Base-by-base conservation (phyloP, 2,113 vertebrate species). In the Leptocoma aspasia region DNA sequence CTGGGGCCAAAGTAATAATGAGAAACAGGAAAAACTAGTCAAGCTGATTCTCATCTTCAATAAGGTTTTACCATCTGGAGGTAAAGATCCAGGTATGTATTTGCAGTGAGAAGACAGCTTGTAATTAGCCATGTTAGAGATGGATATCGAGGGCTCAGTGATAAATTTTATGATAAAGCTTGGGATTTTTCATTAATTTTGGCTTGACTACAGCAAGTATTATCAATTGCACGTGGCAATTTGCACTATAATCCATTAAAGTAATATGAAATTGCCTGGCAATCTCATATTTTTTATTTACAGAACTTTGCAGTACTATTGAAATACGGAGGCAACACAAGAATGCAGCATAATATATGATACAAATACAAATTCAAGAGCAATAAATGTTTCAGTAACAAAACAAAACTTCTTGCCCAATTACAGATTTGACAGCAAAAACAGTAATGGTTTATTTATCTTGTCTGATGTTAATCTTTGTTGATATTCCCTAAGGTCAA, bases 391-490 rank as follows among this genome's bases (percentile, higher is more conserved):
- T 90, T 93, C 60, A 81, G 26, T 77, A 83, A 70, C 8, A 81
- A 91, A 92, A 77, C 45, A 26, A 92, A 83, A 65, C 52, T 81
- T 77, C 30, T 63, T 33, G 4, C 12, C 37, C 17, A 60, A 78
- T 35, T 61, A 59, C 15, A 47, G 21, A 71, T 86, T 73, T 63
- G 56, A 81, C 26, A 57, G 42, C 22, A 21, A 49, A 86, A 92
- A 41, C 61, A 30, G 11, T 28, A 50, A 61, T 20, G 33, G n/a
- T 68, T 91, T 87, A 64, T 84, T 71, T 87, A 56, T 59, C 72
- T 86, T 81, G 45, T n/a, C 42, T 95, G 56, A 82, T 50, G 54
- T n/a, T 92, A 92, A 91, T 75, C 27, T 66, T 66, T 78, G 30
- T 6, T 86, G 69, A 81, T 91, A 86, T 54, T 81, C 83, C 77